Conservation (phyloP, 2,888 invertebrate species). For the Diabrotica balteata region DNA sequence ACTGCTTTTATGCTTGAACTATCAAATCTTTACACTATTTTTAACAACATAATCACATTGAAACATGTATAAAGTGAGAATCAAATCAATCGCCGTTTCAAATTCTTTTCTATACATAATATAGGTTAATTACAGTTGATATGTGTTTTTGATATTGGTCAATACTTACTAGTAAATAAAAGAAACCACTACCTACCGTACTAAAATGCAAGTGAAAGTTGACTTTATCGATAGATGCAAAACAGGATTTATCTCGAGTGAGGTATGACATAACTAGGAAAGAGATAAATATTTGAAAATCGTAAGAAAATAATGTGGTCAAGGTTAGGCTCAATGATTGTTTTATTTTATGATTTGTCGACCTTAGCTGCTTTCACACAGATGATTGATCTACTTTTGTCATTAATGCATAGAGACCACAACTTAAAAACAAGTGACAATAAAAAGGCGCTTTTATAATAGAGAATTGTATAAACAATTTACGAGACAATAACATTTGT, state of each 20-base stretch:
- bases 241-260: slow-evolving; percentile 1
- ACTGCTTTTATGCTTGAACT: no score
- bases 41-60: no score
- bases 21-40: no score
- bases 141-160: slow-evolving; percentile 15
- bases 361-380: no score
- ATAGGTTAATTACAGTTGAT: background rate
- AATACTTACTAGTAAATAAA: slow-evolving; percentile 9
- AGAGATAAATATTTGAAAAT: background rate
- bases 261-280: slow-evolving; percentile 3
- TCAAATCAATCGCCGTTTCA: no score
- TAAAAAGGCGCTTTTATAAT: no score
- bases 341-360: no score
- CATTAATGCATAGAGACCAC: no score
- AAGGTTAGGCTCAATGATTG: background rate
- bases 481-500: no score
- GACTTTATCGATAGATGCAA: background rate
- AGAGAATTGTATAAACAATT: no score
- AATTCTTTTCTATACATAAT: background rate
- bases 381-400: slow-evolving; percentile 3
- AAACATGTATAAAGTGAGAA: no score
- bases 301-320: background rate
- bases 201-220: slow-evolving; percentile 17
- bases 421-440: no score
- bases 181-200: background rate